Evolutionary conservation across 2,888 invertebrate genomes (phyloP).

Genomic region (Drosophila siamana): DNA sequence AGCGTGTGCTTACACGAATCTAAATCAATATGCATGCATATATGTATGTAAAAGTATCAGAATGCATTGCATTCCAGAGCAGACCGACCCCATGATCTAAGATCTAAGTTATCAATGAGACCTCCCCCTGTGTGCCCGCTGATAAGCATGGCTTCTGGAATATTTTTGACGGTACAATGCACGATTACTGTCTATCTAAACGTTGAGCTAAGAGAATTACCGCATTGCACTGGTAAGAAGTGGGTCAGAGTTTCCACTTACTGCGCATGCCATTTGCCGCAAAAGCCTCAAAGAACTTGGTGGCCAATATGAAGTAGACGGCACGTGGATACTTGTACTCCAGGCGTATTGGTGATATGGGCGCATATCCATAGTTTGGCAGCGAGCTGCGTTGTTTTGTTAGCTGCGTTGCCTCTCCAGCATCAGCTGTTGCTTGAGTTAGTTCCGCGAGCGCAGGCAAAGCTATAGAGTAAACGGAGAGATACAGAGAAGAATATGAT

Average conservation of each 20-base stretch:
- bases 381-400: conserved; percentile 51
- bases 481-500: neutral
- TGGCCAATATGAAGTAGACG: conserved; percentile 82
- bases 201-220: conserved; percentile 19
- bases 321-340: conserved; percentile 83
- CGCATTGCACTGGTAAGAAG: conserved; percentile 18
- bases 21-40: neutral
- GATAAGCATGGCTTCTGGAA: conserved; percentile 56
- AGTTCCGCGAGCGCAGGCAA: conserved; percentile 75
- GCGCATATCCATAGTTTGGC: conserved; percentile 75
- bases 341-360: conserved; percentile 60
- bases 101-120: conserved; percentile 38
- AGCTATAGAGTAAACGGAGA: conserved; percentile 50
- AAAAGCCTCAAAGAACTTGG: conserved; percentile 85
- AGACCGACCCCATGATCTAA: conserved; percentile 24
- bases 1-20: neutral
- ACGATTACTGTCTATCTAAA: conserved; percentile 49
- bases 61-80: conserved; percentile 14
- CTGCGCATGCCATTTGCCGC: conserved; percentile 85
- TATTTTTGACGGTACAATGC: conserved; percentile 56
- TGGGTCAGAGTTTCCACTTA: conserved; percentile 66
- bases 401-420: conserved; percentile 40
- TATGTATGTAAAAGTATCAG: neutral
- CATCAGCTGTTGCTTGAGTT: conserved; percentile 42
- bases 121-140: conserved; percentile 34